A percentile compares a stretch with the other conserved stretches of the same genome.
These are phyloP conservation scores for Geodia barretti DNA, from an alignment of 37 sponge, comb jelly and placozoan species.

Conservation along the genomic window DNA sequence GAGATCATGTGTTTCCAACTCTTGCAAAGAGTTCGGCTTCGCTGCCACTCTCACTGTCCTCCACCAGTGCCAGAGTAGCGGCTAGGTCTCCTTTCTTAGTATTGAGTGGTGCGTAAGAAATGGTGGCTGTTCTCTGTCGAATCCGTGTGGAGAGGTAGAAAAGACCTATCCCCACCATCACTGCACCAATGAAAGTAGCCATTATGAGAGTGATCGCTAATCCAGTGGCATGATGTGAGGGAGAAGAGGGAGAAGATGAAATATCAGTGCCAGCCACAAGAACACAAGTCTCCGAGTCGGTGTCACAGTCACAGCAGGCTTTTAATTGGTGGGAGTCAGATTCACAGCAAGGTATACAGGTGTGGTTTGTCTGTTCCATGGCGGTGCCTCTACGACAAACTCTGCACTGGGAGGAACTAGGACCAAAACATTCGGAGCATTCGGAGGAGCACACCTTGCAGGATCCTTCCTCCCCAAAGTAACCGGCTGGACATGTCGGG, in stretches of 20 bases:
- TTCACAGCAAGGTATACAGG: conserved; percentile 32
- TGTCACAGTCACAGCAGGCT: conserved; percentile 36
- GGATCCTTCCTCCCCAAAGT: not conserved
- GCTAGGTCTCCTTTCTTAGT: not conserved
- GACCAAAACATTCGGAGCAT: conserved; percentile 26
- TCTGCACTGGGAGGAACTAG: conserved; percentile 10
- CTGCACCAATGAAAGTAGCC: not conserved
- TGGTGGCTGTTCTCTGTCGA: not conserved
- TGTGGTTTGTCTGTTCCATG: conserved; percentile 2
- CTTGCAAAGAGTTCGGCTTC: conserved; percentile 3
- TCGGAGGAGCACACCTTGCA: conserved; percentile 25
- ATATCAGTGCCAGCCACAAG: too few species aligned
- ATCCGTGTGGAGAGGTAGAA: not conserved
- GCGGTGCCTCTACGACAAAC: conserved; percentile 5
- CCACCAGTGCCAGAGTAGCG: not conserved
- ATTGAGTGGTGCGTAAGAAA: not conserved
- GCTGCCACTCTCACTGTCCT: conserved; percentile 1
- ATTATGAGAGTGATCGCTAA: not conserved
- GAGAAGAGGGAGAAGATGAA: not conserved
- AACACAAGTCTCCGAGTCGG: not conserved
- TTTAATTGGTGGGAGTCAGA: not conserved
- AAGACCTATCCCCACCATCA: not conserved
- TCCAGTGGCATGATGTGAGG: not conserved
- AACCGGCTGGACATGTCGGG: conserved; percentile 33
- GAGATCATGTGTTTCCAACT: not conserved